phyloP scores from a whole-genome alignment of 2,797 vertebrate genomes.

The Eutrigla gurnardus region DNA sequence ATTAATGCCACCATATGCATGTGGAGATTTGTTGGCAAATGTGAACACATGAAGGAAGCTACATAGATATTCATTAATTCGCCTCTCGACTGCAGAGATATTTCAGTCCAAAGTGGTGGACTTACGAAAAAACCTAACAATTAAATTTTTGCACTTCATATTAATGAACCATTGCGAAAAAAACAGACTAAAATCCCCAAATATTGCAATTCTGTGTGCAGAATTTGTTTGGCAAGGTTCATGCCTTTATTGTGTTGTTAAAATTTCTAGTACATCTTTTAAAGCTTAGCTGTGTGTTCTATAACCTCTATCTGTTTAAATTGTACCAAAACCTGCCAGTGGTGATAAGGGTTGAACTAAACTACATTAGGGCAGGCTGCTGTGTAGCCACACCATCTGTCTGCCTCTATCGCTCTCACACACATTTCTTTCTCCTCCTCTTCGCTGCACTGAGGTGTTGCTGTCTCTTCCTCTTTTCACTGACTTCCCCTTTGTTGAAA shows the following conservation, averaged over 20 bases:
- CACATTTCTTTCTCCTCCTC: constrained; percentile 66
- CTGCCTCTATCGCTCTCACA: constrained; percentile 70
- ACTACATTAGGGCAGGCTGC: constrained; percentile 62
- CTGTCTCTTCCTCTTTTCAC: constrained; percentile 45
- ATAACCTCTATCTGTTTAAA: constrained; percentile 55
- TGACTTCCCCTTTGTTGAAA: constrained; percentile 47
- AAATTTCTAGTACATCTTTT: constrained; percentile 51
- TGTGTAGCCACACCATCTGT: constrained; percentile 70
- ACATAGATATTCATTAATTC: too few relatives aligned
- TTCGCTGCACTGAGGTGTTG: constrained; percentile 41
- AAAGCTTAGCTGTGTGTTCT: constrained; percentile 49
- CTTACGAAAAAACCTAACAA: too few relatives aligned
- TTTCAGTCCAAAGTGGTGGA: not conserved
- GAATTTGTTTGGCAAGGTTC: constrained; percentile 35
- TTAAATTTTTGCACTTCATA: not conserved
- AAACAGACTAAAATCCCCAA: constrained; percentile 13
- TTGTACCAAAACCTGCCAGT: constrained; percentile 58
- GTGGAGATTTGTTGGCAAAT: too few relatives aligned
- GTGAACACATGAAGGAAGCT: too few relatives aligned
- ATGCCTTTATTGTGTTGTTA: constrained; percentile 30
- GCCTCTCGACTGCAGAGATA: not conserved
- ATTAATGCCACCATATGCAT: too few relatives aligned
- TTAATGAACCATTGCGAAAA: constrained; percentile 17
- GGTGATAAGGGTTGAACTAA: constrained; percentile 66
- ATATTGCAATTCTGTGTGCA: not conserved